phyloP scores from a whole-genome alignment of 2,888 invertebrate genomes.

The Balanococcus diminutus region DNA sequence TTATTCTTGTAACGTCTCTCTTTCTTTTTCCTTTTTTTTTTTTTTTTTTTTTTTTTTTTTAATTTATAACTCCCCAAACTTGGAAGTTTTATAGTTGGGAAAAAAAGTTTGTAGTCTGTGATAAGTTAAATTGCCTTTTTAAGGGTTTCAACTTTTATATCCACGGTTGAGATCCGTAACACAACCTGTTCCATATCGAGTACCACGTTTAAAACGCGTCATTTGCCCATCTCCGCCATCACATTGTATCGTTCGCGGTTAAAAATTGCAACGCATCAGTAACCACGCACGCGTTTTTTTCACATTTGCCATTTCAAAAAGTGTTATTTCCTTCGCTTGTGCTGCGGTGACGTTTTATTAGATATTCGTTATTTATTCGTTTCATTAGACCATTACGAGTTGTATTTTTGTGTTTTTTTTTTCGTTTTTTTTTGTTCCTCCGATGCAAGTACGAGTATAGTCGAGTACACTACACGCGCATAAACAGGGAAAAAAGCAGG shows the following conservation, averaged over 20 bases:
- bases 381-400: not conserved
- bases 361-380: not conserved
- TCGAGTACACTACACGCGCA: not conserved
- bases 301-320: not conserved
- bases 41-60: conserved; percentile 29
- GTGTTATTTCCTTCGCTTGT: not conserved
- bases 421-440: not conserved
- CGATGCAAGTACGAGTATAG: not conserved
- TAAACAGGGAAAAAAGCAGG: not conserved
- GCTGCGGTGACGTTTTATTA: not conserved
- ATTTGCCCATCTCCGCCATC: not conserved
- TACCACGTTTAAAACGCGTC: not conserved
- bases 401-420: not conserved
- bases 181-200: not conserved
- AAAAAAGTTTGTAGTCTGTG: conserved; percentile 46
- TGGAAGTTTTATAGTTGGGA: conserved; percentile 43
- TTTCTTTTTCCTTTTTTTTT: not conserved
- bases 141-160: conserved; percentile 52
- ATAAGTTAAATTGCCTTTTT: conserved; percentile 54
- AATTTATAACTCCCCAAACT: conserved; percentile 49
- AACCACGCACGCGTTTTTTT: not conserved
- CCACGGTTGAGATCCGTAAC: conserved; percentile 35
- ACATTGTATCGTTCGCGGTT: not conserved
- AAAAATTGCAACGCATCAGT: not conserved
- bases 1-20: conserved; percentile 45